Evolutionary conservation across 2,888 invertebrate genomes (phyloP).

Genomic region (Leucania comma): DNA sequence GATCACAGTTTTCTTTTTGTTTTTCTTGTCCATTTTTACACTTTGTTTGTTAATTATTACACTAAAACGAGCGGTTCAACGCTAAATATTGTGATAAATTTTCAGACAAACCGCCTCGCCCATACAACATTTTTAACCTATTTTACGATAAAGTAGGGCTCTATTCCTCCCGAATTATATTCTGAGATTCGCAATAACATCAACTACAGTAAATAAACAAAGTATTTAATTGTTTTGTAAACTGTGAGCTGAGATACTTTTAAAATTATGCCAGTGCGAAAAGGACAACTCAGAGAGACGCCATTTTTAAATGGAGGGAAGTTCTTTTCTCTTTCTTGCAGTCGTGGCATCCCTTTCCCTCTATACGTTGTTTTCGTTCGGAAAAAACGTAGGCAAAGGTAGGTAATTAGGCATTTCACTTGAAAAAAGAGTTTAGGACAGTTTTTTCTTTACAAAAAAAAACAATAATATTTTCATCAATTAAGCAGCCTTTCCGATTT

Average conservation of each 20-base stretch:
- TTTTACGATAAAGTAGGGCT: constrained; percentile 8
- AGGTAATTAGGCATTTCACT: no score
- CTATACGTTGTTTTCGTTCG: constrained; percentile 35
- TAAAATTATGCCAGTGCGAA: constrained; percentile 78
- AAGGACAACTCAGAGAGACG: constrained; percentile 88
- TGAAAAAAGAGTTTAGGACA: not conserved
- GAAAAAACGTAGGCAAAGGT: no score
- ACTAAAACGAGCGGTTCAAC: constrained; percentile 61
- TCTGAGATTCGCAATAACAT: constrained; percentile 35
- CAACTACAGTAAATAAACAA: constrained; percentile 60
- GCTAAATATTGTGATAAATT: constrained; percentile 63
- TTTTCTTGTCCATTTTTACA: constrained; percentile 90
- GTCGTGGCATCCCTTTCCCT: constrained; percentile 58
- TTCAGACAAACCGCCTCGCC: constrained; percentile 74
- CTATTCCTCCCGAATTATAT: constrained; percentile 2
- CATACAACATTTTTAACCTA: constrained; percentile 74
- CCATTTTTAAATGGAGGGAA: constrained; percentile 79
- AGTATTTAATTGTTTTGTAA: constrained; percentile 66
- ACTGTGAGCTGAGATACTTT: constrained; percentile 68
- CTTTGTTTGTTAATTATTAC: constrained; percentile 60
- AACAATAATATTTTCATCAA: not conserved
- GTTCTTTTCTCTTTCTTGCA: constrained; percentile 54
- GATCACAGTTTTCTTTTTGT: constrained; percentile 87
- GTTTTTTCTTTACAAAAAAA: not conserved
- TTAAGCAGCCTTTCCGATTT: not conserved